These are phyloP conservation scores for Rhorus exstirpatorius DNA, from an alignment of 2,888 invertebrate species.

Conservation along the genomic window DNA sequence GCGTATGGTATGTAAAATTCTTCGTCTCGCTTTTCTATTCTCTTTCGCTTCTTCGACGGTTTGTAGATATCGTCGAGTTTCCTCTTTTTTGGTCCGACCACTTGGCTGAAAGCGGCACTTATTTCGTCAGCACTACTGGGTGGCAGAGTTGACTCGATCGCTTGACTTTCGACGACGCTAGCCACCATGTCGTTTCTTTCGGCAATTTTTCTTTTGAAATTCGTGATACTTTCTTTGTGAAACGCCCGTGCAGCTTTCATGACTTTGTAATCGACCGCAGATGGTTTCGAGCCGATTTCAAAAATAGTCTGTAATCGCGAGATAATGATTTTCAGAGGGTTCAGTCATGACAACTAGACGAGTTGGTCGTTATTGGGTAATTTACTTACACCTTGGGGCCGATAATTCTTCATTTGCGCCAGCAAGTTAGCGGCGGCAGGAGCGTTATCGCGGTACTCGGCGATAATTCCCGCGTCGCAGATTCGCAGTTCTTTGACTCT, in stretches of 20 bases:
- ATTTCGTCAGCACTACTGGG: constrained; percentile 87
- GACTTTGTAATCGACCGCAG: constrained; percentile 92
- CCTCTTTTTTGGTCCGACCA: constrained; percentile 88
- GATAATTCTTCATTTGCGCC: constrained; percentile 91
- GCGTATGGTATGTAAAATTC: constrained; percentile 96
- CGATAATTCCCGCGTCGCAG: constrained; percentile 89
- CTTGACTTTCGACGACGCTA: constrained; percentile 43
- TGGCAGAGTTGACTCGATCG: constrained; percentile 77
- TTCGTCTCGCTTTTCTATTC: constrained; percentile 88
- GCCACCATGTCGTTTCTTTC: constrained; percentile 80
- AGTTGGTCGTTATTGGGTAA: neutral
- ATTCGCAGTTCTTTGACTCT: constrained; percentile 92
- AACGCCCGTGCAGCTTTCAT: constrained; percentile 96
- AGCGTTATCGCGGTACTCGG: constrained; percentile 83
- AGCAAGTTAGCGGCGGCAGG: constrained; percentile 84
- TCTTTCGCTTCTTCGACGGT: constrained; percentile 87
- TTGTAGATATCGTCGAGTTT: constrained; percentile 88
- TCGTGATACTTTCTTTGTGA: constrained; percentile 89
- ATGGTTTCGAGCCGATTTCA: constrained; percentile 94
- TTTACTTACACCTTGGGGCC: constrained; percentile 90
- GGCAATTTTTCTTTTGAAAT: constrained; percentile 85
- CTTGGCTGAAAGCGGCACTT: constrained; percentile 87
- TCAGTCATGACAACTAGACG: neutral
- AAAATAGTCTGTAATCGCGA: constrained; percentile 93
- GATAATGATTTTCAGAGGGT: neutral